These are phyloP conservation scores for Lordiphosa fenestrarum DNA, from an alignment of 2,888 invertebrate genomes.

Conservation along the genomic window DNA sequence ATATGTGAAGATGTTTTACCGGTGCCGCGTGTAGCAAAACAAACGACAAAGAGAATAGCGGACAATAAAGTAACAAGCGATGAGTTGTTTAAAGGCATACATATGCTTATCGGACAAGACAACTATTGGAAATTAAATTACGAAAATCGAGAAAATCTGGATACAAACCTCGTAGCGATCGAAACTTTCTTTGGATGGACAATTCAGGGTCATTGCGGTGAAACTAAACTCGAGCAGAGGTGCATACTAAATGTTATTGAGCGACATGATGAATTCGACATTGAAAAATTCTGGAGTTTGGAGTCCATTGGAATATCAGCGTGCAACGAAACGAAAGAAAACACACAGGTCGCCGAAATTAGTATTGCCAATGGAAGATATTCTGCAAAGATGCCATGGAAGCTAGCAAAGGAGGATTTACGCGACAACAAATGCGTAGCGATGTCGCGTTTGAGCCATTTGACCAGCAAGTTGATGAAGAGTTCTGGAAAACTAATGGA, in stretches of 20 bases:
- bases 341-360: background rate
- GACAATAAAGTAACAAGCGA: background rate
- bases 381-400: too few species aligned
- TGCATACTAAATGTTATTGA: too few species aligned
- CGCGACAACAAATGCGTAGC: too few species aligned
- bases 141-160: background rate
- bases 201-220: background rate
- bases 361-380: background rate
- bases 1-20: background rate
- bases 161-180: background rate
- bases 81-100: background rate
- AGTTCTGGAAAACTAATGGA: too few species aligned
- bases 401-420: too few species aligned
- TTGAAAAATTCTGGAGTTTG: too few species aligned
- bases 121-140: constrained; percentile 1
- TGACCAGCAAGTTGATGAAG: too few species aligned
- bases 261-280: too few species aligned
- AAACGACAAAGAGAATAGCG: background rate
- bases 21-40: background rate
- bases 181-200: background rate
- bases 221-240: background rate
- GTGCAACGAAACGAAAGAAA: background rate
- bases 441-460: too few species aligned
- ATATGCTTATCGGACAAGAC: background rate
- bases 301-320: background rate